These are phyloP conservation scores for Drosophila ananassae DNA, from an alignment of 1,140 invertebrate species.

Conservation along the genomic window DNA sequence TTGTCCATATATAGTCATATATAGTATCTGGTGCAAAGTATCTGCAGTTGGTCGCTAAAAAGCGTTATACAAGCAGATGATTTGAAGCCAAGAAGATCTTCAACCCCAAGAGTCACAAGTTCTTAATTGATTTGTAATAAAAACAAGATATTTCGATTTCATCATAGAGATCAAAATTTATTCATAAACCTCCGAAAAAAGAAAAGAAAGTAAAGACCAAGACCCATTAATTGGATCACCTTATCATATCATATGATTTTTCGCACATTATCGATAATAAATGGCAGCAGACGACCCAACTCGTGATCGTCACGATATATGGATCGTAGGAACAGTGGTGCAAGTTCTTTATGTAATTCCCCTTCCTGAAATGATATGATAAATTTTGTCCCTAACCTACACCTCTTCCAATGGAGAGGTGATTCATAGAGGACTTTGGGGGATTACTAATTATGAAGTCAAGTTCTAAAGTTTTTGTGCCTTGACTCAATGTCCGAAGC, in stretches of 20 bases:
- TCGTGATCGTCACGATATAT: slow-evolving; percentile 25
- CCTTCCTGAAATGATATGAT: too few species aligned
- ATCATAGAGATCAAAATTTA: too few species aligned
- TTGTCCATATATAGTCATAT: slow-evolving; percentile 24
- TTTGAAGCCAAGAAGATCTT: not conserved
- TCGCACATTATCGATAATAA: slow-evolving; percentile 29
- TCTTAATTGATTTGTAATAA: not conserved
- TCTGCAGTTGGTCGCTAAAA: slow-evolving; percentile 9
- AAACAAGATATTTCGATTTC: too few species aligned
- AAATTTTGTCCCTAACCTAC: not conserved
- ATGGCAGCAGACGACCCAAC: slow-evolving; percentile 16
- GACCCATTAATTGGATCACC: not conserved
- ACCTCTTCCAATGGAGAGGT: not conserved
- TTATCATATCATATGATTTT: slow-evolving; percentile 12
- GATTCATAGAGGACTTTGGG: not conserved
- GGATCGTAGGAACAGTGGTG: slow-evolving; percentile 3
- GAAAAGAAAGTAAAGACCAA: too few species aligned
- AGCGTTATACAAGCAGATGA: slow-evolving; percentile 49
- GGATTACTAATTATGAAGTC: not conserved
- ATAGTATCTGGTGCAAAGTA: slow-evolving; percentile 4
- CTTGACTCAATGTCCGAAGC: not conserved
- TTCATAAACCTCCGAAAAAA: not conserved
- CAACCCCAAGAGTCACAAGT: not conserved
- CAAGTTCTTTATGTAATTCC: not conserved
- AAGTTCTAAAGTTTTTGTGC: not conserved